Base-by-base conservation (phyloP, 2,797 vertebrate species). In the Labeo calbasu region DNA sequence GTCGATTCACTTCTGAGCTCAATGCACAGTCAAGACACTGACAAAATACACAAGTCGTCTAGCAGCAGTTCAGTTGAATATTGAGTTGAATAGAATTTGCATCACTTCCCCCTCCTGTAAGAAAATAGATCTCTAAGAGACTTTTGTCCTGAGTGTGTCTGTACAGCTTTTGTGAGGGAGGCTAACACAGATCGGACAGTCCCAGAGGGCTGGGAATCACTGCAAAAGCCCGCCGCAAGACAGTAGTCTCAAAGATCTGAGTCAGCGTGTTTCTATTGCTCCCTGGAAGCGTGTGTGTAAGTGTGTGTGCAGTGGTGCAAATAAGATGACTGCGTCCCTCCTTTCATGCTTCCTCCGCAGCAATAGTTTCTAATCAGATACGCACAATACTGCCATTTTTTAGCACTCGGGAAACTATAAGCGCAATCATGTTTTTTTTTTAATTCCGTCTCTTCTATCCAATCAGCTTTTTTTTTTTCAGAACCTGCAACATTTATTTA, bases 81-180 rank as follows among this genome's bases (percentile, higher is more conserved):
- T 91, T 89, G 91, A 91, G 53, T 84, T 70, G 73, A 84, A 78
- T 89, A 89, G 92, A 88, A 89, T 91, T 92, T 87, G 89, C 87
- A 88, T 90, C 86, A 68, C 79, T 90, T 90, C 82, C 88, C 57
- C 61, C 86, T 93, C 89, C 90, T 87, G 89, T 94, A 94, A 92
- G 94, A 95, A 95, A 95, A 95, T 95, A 94, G 86, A 93, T 87
- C 88, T 86, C 89, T 88, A 84, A 91, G 92, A 91, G 88, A 82
- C 69, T 86, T 92, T 92, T 92, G 88, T 94, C 94, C 94, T 95
- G 94, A 95, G 94, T 91, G 89, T 93, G 92, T 93, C 89, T 93
- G 87, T 91, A 91, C 89, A 89, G 89, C 91, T 89, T 89, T 90
- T 90, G 88, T 84, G 90, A 91, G 87, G 88, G 90, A 93, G 83